A percentile compares a stretch with the other conserved stretches of the same genome.
Conservation (phyloP, 2,797 vertebrate genomes). For the Melanogrammus aeglefinus region DNA sequence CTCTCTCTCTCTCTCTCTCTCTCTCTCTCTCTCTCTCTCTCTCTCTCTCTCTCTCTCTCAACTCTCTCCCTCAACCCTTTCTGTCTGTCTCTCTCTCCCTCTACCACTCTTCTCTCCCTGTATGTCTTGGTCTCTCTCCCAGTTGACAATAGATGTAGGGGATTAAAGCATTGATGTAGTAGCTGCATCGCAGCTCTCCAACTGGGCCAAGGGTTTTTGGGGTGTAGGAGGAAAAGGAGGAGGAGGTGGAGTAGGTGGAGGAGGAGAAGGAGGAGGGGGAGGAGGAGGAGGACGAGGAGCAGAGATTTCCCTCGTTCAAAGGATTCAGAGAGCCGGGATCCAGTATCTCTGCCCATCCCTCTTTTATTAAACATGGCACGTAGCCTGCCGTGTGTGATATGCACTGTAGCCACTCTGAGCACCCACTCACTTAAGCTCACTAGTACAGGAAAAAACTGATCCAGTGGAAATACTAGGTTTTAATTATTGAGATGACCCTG, state of each 20-base stretch:
- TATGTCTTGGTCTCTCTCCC: constrained; percentile 24
- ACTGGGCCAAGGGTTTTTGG: constrained; percentile 34
- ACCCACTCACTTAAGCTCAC: constrained; percentile 32
- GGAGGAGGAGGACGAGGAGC: constrained; percentile 18
- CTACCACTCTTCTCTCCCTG: too few species aligned
- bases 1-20: too few species aligned
- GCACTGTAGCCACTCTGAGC: constrained; percentile 24
- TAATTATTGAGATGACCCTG: too few species aligned
- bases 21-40: too few species aligned
- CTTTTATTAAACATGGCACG: constrained; percentile 60
- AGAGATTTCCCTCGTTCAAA: constrained; percentile 41
- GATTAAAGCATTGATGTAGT: constrained; percentile 57
- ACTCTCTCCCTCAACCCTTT: too few species aligned
- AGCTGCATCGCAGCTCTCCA: constrained; percentile 30
- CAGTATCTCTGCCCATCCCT: constrained; percentile 52
- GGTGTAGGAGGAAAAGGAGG: constrained; percentile 11
- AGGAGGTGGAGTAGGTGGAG: constrained; percentile 15
- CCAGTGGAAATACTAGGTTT: too few species aligned
- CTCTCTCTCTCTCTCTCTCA: too few species aligned
- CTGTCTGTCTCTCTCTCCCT: too few species aligned
- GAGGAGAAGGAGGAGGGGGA: not conserved
- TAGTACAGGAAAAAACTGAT: too few species aligned
- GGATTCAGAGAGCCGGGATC: constrained; percentile 53
- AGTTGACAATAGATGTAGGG: constrained; percentile 59
- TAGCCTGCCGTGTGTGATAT: constrained; percentile 42